A percentile compares a stretch with the other conserved stretches of the same genome.
Evolutionary conservation across 2,888 invertebrate species (phyloP).

Genomic region (Drosophila imparisetae): DNA sequence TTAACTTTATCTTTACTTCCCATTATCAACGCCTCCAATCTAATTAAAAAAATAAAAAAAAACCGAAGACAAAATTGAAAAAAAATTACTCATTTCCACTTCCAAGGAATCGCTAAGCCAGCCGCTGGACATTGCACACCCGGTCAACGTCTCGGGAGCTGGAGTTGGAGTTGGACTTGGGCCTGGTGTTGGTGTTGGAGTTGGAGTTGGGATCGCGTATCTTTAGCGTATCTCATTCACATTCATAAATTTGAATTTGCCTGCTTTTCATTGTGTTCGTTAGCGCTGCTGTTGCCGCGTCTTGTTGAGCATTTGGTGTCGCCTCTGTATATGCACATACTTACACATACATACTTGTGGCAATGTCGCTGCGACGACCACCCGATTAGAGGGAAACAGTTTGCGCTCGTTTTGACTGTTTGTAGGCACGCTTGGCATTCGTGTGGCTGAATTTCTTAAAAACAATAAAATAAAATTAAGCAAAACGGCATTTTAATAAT

Average conservation of each 20-base stretch:
- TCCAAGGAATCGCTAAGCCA: constrained; percentile 74
- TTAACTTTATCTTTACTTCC: constrained; percentile 54
- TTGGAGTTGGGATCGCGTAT: constrained; percentile 50
- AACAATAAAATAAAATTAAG: constrained; percentile 82
- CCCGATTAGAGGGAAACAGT: constrained; percentile 60
- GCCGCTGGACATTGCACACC: constrained; percentile 62
- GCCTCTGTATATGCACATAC: constrained; percentile 1
- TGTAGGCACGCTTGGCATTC: constrained; percentile 60
- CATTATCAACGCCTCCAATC: constrained; percentile 74
- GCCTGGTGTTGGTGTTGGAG: background rate
- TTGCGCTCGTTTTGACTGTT: constrained; percentile 62
- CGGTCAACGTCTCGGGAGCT: constrained; percentile 33
- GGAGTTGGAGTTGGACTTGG: constrained; percentile 10
- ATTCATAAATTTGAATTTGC: constrained; percentile 81
- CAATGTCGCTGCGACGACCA: constrained; percentile 49
- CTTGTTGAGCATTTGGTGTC: constrained; percentile 51
- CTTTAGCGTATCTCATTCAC: constrained; percentile 78
- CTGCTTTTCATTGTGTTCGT: constrained; percentile 63
- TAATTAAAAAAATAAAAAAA: constrained; percentile 60
- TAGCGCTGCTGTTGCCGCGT: constrained; percentile 15
- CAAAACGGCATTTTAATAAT: constrained; percentile 82
- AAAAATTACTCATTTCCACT: constrained; percentile 81
- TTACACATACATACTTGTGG: background rate
- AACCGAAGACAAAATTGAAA: constrained; percentile 63
- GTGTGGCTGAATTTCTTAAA: constrained; percentile 76